Conservation (phyloP, 2,797 vertebrate genomes). For the Manis crassicaudata region DNA sequence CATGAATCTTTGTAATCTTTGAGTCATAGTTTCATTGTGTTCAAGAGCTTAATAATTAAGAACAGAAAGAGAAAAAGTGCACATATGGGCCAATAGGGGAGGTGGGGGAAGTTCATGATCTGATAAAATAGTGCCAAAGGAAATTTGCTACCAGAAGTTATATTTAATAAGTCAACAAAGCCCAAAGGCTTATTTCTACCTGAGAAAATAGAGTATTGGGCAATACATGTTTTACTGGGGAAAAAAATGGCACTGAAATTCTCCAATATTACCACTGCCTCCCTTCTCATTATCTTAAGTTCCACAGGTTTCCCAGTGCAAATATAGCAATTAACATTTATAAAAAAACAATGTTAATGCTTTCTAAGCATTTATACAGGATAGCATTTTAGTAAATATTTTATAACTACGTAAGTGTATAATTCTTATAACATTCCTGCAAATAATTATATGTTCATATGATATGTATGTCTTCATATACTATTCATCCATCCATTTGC, state of each 20-base stretch:
- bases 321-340: background rate
- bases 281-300: background rate
- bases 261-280: background rate
- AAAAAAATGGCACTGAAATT: background rate
- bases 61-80: background rate
- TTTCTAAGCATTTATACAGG: background rate
- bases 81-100: background rate
- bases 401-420: background rate
- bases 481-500: background rate
- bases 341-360: background rate
- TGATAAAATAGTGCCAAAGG: background rate
- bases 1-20: constrained; percentile 46
- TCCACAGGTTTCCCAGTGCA: background rate
- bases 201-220: background rate
- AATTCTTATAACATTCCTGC: background rate
- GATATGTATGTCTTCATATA: background rate
- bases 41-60: constrained; percentile 1
- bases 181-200: background rate
- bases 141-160: background rate
- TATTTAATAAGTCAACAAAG: background rate
- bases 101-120: background rate
- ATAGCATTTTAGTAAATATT: constrained; percentile 40
- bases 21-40: constrained; percentile 1
- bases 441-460: background rate
- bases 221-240: background rate